A percentile compares a stretch with the other conserved stretches of the same genome.
These are phyloP conservation scores for Hanleya hanleyi DNA, from an alignment of 2,888 invertebrate species.

Conservation along the genomic window DNA sequence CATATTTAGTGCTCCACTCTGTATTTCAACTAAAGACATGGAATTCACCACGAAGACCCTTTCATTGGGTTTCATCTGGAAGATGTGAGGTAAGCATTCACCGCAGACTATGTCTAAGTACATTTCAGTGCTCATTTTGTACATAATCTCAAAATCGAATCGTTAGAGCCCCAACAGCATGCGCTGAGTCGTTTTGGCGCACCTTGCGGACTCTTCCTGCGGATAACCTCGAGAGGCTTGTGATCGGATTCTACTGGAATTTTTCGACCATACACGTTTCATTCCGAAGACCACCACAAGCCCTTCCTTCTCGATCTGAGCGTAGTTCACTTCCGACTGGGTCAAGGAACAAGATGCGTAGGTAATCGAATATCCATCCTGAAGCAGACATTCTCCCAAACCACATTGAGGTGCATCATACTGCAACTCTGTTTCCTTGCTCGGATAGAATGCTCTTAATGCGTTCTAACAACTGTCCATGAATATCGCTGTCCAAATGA, in stretches of 20 bases:
- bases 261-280: conserved; percentile 18
- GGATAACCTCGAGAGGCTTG: conserved; percentile 22
- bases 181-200: conserved; percentile 19
- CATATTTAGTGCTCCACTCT: too few species aligned
- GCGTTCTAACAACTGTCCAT: conserved; percentile 22
- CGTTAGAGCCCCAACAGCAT: conserved; percentile 21
- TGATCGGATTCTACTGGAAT: conserved; percentile 24
- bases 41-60: too few species aligned
- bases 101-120: conserved; percentile 18
- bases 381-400: conserved; percentile 20
- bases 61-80: too few species aligned
- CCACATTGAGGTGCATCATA: conserved; percentile 22
- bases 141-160: conserved; percentile 16
- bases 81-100: conserved; percentile 2
- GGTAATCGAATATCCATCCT: background rate
- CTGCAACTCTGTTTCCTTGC: conserved; percentile 27
- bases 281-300: background rate
- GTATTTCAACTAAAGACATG: too few species aligned
- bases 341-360: conserved; percentile 7
- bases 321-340: conserved; percentile 16
- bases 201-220: conserved; percentile 12
- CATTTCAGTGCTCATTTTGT: conserved; percentile 27
- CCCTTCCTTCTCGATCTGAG: background rate
- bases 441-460: conserved; percentile 15
- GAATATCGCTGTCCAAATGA: conserved; percentile 20